Evolutionary conservation across 2,888 invertebrate species (phyloP), one percentile per base, ranked within the genome.

Genomic region (Phlogophora meticulosa): DNA sequence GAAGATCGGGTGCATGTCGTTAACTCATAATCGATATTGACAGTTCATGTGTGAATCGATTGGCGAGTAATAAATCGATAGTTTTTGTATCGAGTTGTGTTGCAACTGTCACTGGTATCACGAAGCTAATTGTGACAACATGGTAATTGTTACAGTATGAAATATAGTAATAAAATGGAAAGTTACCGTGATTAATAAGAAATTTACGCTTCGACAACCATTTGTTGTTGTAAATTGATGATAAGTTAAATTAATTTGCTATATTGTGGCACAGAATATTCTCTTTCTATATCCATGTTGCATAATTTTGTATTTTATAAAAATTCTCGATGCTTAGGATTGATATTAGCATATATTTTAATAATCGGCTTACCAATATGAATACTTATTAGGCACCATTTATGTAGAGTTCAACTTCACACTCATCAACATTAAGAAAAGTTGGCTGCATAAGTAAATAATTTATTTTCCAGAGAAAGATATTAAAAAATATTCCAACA

Each of bases 11-110:
- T 56, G 76, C n/a, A 70, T 64, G 82, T 82, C 80, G 81, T 85
- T 82, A 81, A 79, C 78, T 82, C 70, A 78, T 79, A 80, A 82
- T 76, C 76, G 66, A 82, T 80, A 81, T 73, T 80, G 79, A 82
- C 80, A 80, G 76, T 60, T 67, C 60, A 43, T 51, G 65, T 70
- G 49, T 45, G 62, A 67, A 72, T 74, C 72, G 69, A 70, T 75
- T 75, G 72, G 70, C 49, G 78, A 48, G 63, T 70, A 75, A 56
- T 70, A 63, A 64, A 82, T 82, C 78, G 67, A 73, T 80, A 58
- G 63, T 65, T 76, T 67, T 80, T 79, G 63, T 64, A 56, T 62
- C 56, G 76, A 63, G 36, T 76, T 73, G 81, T 28, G 56, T 56
- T 56, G 51, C 51, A 62, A 75, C 42, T 67, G 68, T 58, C 59